These are phyloP conservation scores for Drosophila dives DNA, from an alignment of 2,888 invertebrate genomes.

Conservation along the genomic window DNA sequence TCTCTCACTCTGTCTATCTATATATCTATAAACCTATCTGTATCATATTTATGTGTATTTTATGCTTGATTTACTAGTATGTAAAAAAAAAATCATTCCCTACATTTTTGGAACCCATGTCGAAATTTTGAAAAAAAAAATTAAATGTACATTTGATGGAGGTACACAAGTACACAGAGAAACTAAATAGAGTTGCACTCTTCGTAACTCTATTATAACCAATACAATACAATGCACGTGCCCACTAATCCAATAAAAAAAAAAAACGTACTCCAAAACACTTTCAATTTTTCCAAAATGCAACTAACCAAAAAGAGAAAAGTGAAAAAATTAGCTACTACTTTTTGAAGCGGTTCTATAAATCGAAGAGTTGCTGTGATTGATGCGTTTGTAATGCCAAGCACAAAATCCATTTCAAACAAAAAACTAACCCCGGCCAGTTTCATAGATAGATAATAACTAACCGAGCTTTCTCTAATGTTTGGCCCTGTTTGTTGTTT, in stretches of 20 bases:
- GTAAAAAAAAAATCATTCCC: slow-evolving; percentile 27
- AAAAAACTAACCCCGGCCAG: slow-evolving; percentile 45
- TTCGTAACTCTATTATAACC: slow-evolving; percentile 42
- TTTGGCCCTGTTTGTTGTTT: slow-evolving; percentile 59
- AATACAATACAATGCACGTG: slow-evolving; percentile 62
- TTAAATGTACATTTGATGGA: slow-evolving; percentile 49
- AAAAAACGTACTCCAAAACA: slow-evolving; percentile 30
- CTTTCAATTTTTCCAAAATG: slow-evolving; percentile 50
- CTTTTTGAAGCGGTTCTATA: slow-evolving; percentile 24
- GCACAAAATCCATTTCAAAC: slow-evolving; percentile 5
- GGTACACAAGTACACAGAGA: slow-evolving; percentile 58
- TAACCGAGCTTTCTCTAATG: slow-evolving; percentile 70
- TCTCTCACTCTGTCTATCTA: slow-evolving; percentile 14
- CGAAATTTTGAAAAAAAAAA: slow-evolving; percentile 50
- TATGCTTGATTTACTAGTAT: slow-evolving; percentile 62
- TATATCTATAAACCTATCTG: slow-evolving; percentile 11
- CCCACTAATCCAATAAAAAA: slow-evolving; percentile 54
- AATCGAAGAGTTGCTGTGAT: slow-evolving; percentile 52
- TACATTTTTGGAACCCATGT: slow-evolving; percentile 44
- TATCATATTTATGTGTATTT: slow-evolving; percentile 48
- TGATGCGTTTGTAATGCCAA: slow-evolving; percentile 72
- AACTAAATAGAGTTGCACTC: slow-evolving; percentile 20
- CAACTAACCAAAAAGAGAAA: slow-evolving; percentile 43
- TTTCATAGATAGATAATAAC: slow-evolving; percentile 64
- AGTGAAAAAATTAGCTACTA: slow-evolving; percentile 9